phyloP scores from a whole-genome alignment of 2,888 invertebrate genomes.

The Latheticus oryzae region DNA sequence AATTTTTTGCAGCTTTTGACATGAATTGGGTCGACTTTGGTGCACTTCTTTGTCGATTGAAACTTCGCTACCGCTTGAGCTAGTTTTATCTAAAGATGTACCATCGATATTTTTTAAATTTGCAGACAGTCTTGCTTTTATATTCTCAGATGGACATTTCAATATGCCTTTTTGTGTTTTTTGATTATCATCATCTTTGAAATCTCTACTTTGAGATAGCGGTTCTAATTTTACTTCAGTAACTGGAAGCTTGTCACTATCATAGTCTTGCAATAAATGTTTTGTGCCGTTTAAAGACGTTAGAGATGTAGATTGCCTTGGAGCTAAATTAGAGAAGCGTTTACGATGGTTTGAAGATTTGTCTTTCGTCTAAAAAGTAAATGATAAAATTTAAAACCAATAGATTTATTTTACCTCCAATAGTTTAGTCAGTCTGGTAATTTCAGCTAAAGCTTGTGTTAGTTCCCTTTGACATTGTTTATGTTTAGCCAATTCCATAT shows the following conservation, averaged over 20 bases:
- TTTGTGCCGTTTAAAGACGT: conserved; percentile 35
- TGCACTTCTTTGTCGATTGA: conserved; percentile 3
- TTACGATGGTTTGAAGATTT: conserved; percentile 45
- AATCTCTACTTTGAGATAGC: conserved; percentile 37
- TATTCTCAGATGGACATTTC: conserved; percentile 68
- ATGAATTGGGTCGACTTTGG: conserved; percentile 48
- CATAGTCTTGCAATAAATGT: conserved; percentile 7
- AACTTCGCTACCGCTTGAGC: conserved; percentile 12
- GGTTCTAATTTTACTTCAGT: conserved; percentile 59
- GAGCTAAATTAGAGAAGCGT: conserved; percentile 45
- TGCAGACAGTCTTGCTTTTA: conserved; percentile 70
- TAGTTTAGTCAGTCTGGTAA: conserved; percentile 71
- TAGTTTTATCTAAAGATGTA: conserved; percentile 35
- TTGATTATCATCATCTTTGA: conserved; percentile 16
- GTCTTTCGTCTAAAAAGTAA: conserved; percentile 47
- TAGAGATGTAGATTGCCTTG: conserved; percentile 49
- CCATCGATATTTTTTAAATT: conserved; percentile 59
- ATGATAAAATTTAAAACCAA: too few species aligned
- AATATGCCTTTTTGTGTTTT: conserved; percentile 64
- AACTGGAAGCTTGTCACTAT: conserved; percentile 60
- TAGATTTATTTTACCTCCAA: conserved; percentile 74
- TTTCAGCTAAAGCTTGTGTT: conserved; percentile 72
- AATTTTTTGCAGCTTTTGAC: conserved; percentile 40
- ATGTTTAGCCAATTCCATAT: conserved; percentile 76
- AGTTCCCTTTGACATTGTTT: conserved; percentile 78